These are phyloP conservation scores for Caenorhabditis panamensis DNA, from an alignment of 2,888 invertebrate genomes.

Conservation along the genomic window DNA sequence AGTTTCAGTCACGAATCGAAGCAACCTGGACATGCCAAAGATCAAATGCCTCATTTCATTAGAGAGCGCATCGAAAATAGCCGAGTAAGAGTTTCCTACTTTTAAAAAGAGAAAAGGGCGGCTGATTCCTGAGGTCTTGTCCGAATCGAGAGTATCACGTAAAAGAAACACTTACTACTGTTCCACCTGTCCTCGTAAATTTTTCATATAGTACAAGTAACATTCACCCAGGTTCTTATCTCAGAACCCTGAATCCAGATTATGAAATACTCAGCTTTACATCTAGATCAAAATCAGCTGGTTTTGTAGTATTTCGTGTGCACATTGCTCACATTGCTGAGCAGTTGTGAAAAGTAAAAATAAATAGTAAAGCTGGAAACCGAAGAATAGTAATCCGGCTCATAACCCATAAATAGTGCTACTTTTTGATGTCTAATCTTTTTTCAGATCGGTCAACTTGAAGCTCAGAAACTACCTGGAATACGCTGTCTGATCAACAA, in stretches of 20 bases:
- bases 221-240: no score
- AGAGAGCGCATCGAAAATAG: conserved; percentile 59
- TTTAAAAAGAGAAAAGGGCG: no score
- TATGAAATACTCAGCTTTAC: no score
- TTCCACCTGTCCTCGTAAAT: conserved; percentile 19
- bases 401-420: background rate
- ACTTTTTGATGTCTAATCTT: background rate
- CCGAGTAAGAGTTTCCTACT: conserved; percentile 40
- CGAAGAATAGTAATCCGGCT: conserved; percentile 7
- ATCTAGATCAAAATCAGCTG: background rate
- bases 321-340: background rate
- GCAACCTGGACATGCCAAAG: conserved; percentile 53
- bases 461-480: conserved; percentile 52
- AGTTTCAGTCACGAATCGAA: conserved; percentile 44
- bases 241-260: no score
- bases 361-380: conserved; percentile 2
- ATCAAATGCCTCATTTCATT: conserved; percentile 58
- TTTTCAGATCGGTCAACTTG: conserved; percentile 57
- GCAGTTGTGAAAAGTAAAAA: no score
- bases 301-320: conserved; percentile 8
- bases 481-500: conserved; percentile 22
- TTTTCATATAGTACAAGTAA: no score
- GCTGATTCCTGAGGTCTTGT: background rate
- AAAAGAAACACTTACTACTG: background rate
- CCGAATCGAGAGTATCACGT: no score